These are phyloP conservation scores for Rotaria sp. DNA, from an alignment of 2,888 invertebrate genomes.

Conservation along the genomic window DNA sequence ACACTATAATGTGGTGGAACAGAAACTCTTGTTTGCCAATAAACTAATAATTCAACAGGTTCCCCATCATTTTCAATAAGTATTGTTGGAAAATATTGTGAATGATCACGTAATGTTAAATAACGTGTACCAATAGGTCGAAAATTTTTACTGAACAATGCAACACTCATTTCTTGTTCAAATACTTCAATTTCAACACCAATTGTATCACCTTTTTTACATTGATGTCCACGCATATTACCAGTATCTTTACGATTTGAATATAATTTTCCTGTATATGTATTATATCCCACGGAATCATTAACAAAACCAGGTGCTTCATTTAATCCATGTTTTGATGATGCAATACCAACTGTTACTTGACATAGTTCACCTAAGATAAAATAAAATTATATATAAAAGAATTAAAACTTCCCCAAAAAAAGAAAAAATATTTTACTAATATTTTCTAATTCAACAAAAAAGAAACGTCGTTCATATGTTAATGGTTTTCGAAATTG, in stretches of 20 bases:
- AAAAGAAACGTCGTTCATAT: conserved; percentile 44
- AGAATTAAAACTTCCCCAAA: neutral
- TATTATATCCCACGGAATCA: conserved; percentile 48
- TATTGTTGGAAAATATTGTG: conserved; percentile 48
- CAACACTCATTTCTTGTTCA: conserved; percentile 45
- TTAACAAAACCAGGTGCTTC: conserved; percentile 35
- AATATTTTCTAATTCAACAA: conserved; percentile 45
- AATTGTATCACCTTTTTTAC: conserved; percentile 48
- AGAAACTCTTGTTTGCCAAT: conserved; percentile 48
- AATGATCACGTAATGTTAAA: conserved; percentile 44
- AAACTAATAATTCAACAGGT: conserved; percentile 47
- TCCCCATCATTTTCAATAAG: conserved; percentile 48
- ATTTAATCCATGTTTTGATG: conserved; percentile 21
- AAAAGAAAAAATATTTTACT: conserved; percentile 43
- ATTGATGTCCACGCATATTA: conserved; percentile 47
- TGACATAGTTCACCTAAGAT: conserved; percentile 21
- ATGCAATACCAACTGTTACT: conserved; percentile 33
- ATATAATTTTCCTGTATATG: conserved; percentile 48
- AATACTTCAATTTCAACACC: conserved; percentile 47
- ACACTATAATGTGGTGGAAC: conserved; percentile 42
- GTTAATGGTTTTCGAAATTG: conserved; percentile 47
- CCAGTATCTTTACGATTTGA: conserved; percentile 46
- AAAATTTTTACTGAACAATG: conserved; percentile 48
- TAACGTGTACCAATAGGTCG: conserved; percentile 48
- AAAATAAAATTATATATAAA: neutral